Percentiles rank a stretch among this genome's conserved stretches.
phyloP scores from a whole-genome alignment of 2,888 invertebrate species.

The Tinea semifulvella region DNA sequence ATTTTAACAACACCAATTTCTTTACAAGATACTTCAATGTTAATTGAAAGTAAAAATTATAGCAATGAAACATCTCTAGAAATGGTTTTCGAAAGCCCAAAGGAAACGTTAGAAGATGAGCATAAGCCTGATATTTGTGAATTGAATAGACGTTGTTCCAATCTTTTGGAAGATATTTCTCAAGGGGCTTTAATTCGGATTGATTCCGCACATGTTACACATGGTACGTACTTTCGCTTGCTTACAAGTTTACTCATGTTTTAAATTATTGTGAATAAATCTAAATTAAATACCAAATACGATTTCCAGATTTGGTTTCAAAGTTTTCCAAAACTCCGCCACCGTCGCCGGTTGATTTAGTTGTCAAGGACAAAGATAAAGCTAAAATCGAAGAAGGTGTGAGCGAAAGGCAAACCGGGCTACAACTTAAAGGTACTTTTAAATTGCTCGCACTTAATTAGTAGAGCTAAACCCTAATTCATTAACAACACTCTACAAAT shows the following conservation, averaged over 20 bases:
- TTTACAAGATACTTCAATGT: constrained; percentile 50
- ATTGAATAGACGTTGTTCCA: constrained; percentile 58
- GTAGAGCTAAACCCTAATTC: no score
- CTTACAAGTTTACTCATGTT: background rate
- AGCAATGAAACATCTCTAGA: constrained; percentile 34
- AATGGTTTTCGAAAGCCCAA: constrained; percentile 19
- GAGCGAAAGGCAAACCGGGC: constrained; percentile 49
- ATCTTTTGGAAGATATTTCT: constrained; percentile 59
- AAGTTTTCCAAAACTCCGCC: constrained; percentile 75
- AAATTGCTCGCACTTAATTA: no score
- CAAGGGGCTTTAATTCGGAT: constrained; percentile 59
- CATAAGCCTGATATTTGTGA: constrained; percentile 52
- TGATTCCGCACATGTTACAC: constrained; percentile 56
- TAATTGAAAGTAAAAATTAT: constrained; percentile 50
- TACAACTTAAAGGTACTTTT: constrained; percentile 57
- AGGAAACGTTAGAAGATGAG: constrained; percentile 23
- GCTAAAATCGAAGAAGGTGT: constrained; percentile 39
- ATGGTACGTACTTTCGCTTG: no score
- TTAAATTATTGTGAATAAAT: background rate
- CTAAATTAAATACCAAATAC: background rate
- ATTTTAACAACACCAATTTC: constrained; percentile 39
- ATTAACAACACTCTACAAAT: no score
- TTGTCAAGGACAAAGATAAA: constrained; percentile 58
- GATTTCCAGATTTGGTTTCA: constrained; percentile 66
- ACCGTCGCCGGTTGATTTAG: constrained; percentile 75